Percentiles rank a stretch among this genome's conserved stretches.
Conservation (phyloP, 2,797 vertebrate genomes). For the Anguilla anguilla region DNA sequence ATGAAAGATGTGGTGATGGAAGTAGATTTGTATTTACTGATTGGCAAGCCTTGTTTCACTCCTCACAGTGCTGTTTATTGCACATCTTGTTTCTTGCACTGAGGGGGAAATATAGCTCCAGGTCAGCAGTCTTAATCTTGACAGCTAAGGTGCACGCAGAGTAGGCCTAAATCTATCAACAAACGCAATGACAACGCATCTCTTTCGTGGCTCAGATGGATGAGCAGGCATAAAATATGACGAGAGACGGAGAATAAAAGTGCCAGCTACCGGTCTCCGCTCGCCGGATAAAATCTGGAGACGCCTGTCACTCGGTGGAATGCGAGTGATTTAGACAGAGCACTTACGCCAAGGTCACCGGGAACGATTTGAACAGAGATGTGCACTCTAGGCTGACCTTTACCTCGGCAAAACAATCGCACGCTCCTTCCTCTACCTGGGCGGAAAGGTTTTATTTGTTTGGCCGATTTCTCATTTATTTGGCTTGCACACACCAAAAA, state of each 20-base stretch:
- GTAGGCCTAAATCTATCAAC: conserved; percentile 41
- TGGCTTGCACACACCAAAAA: background rate
- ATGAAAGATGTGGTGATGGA: background rate
- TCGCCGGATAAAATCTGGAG: conserved; percentile 26
- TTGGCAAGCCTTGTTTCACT: conserved; percentile 18
- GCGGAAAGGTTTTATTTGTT: background rate
- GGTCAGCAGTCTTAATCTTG: conserved; percentile 42
- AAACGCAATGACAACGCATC: background rate
- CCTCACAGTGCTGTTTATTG: conserved; percentile 9
- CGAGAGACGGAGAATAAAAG: conserved; percentile 34
- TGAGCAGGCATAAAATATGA: conserved; percentile 42
- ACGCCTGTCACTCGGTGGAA: conserved; percentile 43
- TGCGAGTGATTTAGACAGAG: conserved; percentile 38
- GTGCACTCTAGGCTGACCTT: conserved; percentile 41
- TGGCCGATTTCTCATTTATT: conserved; percentile 17
- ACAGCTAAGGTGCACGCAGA: conserved; percentile 38
- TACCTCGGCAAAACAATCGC: conserved; percentile 45
- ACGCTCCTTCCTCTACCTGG: conserved; percentile 30
- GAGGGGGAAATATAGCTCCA: conserved; percentile 43
- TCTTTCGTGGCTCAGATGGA: conserved; percentile 34
- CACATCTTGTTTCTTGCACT: conserved; percentile 26
- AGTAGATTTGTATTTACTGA: background rate
- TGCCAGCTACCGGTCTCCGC: background rate
- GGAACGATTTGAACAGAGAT: conserved; percentile 44
- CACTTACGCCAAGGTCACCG: conserved; percentile 49